phyloP scores from a whole-genome alignment of 2,888 invertebrate genomes.

The Phyto melanocephala region DNA sequence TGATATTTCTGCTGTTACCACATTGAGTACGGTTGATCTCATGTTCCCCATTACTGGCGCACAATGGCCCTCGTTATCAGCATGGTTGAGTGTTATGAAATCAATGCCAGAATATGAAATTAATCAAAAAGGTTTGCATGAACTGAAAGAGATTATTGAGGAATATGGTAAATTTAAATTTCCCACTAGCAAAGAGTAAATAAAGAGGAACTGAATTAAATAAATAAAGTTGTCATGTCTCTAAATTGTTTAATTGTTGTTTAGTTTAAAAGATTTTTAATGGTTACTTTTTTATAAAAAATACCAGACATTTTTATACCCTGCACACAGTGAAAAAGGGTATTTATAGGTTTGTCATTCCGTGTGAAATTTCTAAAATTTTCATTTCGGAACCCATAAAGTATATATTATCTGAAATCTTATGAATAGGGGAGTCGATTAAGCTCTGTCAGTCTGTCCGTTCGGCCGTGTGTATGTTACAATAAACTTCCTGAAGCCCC shows the following conservation, averaged over 20 bases:
- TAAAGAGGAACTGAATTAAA: background rate
- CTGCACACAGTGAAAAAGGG: too few relatives aligned
- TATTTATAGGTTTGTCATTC: too few relatives aligned
- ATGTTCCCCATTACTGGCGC: slow-evolving; percentile 76
- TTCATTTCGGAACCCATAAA: too few relatives aligned
- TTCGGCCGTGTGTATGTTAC: too few relatives aligned
- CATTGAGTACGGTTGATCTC: slow-evolving; percentile 78
- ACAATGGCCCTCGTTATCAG: slow-evolving; percentile 74
- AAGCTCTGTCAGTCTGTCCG: too few relatives aligned
- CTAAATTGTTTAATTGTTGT: background rate
- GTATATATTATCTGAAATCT: too few relatives aligned
- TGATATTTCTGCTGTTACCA: slow-evolving; percentile 79
- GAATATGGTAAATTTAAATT: slow-evolving; percentile 74
- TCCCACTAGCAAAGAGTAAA: slow-evolving; percentile 58
- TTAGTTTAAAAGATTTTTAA: background rate
- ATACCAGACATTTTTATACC: too few relatives aligned
- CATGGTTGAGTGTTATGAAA: slow-evolving; percentile 74
- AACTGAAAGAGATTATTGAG: slow-evolving; percentile 70
- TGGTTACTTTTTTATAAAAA: background rate
- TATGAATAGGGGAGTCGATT: too few relatives aligned
- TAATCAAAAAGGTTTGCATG: slow-evolving; percentile 73
- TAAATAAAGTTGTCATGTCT: background rate
- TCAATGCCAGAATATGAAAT: slow-evolving; percentile 71
- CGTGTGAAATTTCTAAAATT: too few relatives aligned
- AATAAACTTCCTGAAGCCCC: too few relatives aligned